A percentile compares a stretch with the other conserved stretches of the same genome.
These are phyloP conservation scores for Illadopsis cleaveri DNA, from an alignment of 2,113 vertebrate genomes.

Conservation along the genomic window DNA sequence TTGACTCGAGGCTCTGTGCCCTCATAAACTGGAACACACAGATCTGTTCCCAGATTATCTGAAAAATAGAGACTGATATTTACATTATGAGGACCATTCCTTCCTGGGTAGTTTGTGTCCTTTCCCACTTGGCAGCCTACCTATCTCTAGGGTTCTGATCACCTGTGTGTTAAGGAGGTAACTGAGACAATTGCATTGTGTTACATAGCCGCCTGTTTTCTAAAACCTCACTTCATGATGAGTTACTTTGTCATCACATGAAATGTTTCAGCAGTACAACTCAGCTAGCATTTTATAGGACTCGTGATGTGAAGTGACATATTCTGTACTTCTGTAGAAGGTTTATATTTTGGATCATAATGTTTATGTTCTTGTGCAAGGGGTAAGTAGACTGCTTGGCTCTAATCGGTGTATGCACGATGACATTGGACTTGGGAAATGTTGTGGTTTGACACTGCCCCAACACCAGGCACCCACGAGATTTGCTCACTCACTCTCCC, in stretches of 20 bases:
- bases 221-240: background rate
- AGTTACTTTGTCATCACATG: background rate
- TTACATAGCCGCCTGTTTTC: background rate
- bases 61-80: background rate
- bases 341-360: background rate
- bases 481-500: rapidly evolving
- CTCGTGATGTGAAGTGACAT: background rate
- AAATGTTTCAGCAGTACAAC: background rate
- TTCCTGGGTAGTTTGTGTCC: background rate
- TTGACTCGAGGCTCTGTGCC: background rate
- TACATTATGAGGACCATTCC: background rate
- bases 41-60: background rate
- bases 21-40: background rate
- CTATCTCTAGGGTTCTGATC: background rate
- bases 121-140: background rate
- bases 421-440: background rate
- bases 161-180: background rate
- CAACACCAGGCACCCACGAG: rapidly evolving
- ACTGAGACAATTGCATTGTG: background rate
- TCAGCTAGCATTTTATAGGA: background rate
- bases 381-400: background rate
- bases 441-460: background rate
- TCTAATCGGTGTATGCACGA: background rate
- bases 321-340: background rate
- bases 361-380: background rate